Evolutionary conservation across 2,113 vertebrate species (phyloP).

Genomic region (Datnioides undecimradiatus): DNA sequence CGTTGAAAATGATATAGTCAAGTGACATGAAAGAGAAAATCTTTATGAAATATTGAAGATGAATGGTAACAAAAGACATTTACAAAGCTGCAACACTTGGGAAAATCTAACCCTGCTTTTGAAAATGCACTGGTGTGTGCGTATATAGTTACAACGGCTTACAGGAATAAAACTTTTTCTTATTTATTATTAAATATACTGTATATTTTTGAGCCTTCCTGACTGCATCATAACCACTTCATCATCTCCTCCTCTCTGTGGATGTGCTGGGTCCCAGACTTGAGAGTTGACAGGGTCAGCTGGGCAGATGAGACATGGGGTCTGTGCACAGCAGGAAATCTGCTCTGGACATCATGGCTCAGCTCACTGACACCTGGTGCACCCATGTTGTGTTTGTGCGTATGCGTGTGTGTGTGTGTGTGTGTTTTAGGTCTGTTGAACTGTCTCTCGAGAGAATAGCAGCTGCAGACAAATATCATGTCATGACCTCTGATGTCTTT

Average conservation of each 20-base stretch:
- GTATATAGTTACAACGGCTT: slow-evolving; percentile 25
- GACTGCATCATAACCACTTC: slow-evolving; percentile 1
- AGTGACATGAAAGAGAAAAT: slow-evolving; percentile 52
- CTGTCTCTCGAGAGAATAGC: slow-evolving; percentile 55
- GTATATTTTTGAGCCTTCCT: slow-evolving; percentile 4
- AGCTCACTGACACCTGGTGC: slow-evolving; percentile 78
- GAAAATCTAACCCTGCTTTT: slow-evolving; percentile 42
- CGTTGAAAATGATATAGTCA: slow-evolving; percentile 26
- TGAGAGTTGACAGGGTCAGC: slow-evolving; percentile 68
- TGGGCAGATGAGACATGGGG: slow-evolving; percentile 71
- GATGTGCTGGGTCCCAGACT: slow-evolving; percentile 29
- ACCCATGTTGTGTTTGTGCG: slow-evolving; percentile 30
- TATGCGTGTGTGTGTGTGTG: background rate
- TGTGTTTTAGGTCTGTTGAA: slow-evolving; percentile 44
- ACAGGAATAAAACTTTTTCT: slow-evolving; percentile 16
- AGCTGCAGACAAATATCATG: slow-evolving; percentile 63
- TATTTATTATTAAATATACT: slow-evolving; percentile 14
- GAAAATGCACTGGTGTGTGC: slow-evolving; percentile 7
- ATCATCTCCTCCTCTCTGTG: slow-evolving; percentile 31
- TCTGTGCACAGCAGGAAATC: slow-evolving; percentile 59
- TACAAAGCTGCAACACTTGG: slow-evolving; percentile 40
- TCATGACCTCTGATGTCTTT: slow-evolving; percentile 23
- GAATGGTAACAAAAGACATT: slow-evolving; percentile 46
- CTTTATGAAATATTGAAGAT: slow-evolving; percentile 56
- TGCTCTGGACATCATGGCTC: slow-evolving; percentile 72